Conservation (phyloP, 1,140 invertebrate genomes). For the Papilio glaucus region DNA sequence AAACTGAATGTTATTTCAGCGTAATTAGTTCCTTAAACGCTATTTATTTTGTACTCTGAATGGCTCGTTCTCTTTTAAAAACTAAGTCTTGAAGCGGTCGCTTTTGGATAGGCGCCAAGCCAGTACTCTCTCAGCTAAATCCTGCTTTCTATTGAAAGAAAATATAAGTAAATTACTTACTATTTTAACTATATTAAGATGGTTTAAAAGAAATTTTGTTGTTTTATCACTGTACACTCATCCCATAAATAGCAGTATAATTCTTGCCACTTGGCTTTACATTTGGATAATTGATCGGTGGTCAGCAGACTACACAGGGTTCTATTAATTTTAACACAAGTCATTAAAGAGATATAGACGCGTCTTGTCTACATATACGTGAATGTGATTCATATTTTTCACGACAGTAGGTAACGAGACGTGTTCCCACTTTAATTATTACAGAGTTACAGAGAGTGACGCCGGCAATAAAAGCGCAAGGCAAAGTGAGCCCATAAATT, state of each 20-base stretch:
- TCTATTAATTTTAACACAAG: no score
- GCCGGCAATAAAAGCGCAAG: slow-evolving; percentile 58
- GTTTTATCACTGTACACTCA: no score
- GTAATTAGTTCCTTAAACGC: slow-evolving; percentile 29
- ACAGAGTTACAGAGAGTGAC: slow-evolving; percentile 47
- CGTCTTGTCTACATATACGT: no score
- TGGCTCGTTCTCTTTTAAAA: slow-evolving; percentile 32
- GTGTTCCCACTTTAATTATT: slow-evolving; percentile 63
- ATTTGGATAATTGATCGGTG: no score
- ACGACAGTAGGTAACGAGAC: slow-evolving; percentile 50
- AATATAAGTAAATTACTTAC: slow-evolving; percentile 27
- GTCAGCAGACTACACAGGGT: no score
- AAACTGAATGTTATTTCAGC: slow-evolving; percentile 25
- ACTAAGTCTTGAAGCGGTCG: slow-evolving; percentile 32
- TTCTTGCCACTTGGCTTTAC: no score
- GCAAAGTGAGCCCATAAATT: slow-evolving; percentile 48
- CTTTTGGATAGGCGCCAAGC: slow-evolving; percentile 37
- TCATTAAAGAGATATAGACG: no score
- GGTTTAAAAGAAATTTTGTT: no score
- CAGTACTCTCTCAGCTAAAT: slow-evolving; percentile 17
- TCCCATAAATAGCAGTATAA: no score
- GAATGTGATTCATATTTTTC: neutral
- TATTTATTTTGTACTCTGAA: slow-evolving; percentile 32
- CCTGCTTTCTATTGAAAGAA: slow-evolving; percentile 28
- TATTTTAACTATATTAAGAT: neutral